Percentiles rank a stretch among this genome's conserved stretches.
These are phyloP conservation scores for Halictus quadricinctus DNA, from an alignment of 2,888 invertebrate species.

Conservation along the genomic window DNA sequence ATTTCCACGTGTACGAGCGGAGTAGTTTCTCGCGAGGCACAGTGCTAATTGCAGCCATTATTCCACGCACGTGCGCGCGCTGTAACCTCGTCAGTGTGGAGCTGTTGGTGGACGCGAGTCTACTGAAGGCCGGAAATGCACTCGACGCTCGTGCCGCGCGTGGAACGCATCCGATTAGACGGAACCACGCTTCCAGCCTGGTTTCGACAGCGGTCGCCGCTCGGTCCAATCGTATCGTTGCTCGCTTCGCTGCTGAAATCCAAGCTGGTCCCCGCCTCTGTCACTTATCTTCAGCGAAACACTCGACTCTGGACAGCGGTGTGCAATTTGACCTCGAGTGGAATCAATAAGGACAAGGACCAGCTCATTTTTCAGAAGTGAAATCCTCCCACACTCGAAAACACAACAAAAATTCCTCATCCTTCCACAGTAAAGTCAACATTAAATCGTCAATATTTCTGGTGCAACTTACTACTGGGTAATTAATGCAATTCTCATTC, in stretches of 20 bases:
- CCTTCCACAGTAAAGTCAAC: no score
- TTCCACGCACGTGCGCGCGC: slow-evolving; percentile 1
- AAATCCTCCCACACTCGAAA: not conserved
- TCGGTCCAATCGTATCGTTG: slow-evolving; percentile 8
- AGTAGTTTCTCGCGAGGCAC: not conserved
- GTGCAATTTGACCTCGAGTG: not conserved
- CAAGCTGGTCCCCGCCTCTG: slow-evolving; percentile 17
- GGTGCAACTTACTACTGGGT: no score
- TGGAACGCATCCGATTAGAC: slow-evolving; percentile 59
- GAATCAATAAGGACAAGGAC: not conserved
- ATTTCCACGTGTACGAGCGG: not conserved
- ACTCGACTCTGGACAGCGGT: slow-evolving; percentile 36
- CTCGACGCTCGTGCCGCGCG: slow-evolving; percentile 37
- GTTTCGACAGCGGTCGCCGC: slow-evolving; percentile 16
- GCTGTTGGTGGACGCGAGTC: slow-evolving; percentile 18
- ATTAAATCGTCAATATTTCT: not conserved
- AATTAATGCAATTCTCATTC: no score
- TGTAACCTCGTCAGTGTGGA: not conserved
- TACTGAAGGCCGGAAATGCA: slow-evolving; percentile 49
- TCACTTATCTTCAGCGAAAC: slow-evolving; percentile 54
- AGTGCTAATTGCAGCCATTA: slow-evolving; percentile 2
- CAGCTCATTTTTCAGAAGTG: not conserved
- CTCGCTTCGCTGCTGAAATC: slow-evolving; percentile 42
- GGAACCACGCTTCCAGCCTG: slow-evolving; percentile 4
- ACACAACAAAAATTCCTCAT: not conserved